Conservation (phyloP, 2,888 invertebrate species). For the Platypus cylindrus region DNA sequence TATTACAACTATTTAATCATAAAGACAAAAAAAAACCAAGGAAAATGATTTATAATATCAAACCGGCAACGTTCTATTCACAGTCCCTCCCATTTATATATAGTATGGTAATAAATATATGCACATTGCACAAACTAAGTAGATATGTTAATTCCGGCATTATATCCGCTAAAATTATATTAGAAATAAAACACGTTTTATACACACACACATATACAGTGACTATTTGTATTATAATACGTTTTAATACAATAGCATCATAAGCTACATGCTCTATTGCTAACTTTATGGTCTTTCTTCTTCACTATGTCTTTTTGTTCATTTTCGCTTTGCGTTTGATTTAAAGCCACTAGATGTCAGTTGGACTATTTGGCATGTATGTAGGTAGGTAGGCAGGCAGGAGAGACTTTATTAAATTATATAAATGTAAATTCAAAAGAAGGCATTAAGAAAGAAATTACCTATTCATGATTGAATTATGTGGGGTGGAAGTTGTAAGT, state of each 20-base stretch:
- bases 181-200: conserved; percentile 15
- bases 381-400: conserved; percentile 8
- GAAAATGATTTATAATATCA: conserved; percentile 1
- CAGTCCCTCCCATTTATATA: conserved; percentile 2
- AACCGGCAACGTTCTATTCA: not conserved
- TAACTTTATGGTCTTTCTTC: conserved; percentile 14
- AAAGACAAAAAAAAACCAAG: too few species aligned
- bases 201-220: too few species aligned
- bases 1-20: too few species aligned
- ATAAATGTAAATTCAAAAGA: conserved; percentile 14
- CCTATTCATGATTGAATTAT: conserved; percentile 15
- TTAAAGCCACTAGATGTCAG: conserved; percentile 17
- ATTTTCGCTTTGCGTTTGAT: too few species aligned
- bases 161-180: conserved; percentile 15
- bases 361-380: conserved; percentile 7
- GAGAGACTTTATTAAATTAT: conserved; percentile 15
- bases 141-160: conserved; percentile 16
- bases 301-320: too few species aligned
- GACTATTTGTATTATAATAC: too few species aligned
- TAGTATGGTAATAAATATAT: conserved; percentile 6
- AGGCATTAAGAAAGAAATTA: conserved; percentile 16
- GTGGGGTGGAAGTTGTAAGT: conserved; percentile 8
- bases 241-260: conserved; percentile 14
- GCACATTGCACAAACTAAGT: conserved; percentile 10
- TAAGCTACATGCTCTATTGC: conserved; percentile 14